phyloP scores from a whole-genome alignment of 1,140 invertebrate genomes.

The Megathymus violae region DNA sequence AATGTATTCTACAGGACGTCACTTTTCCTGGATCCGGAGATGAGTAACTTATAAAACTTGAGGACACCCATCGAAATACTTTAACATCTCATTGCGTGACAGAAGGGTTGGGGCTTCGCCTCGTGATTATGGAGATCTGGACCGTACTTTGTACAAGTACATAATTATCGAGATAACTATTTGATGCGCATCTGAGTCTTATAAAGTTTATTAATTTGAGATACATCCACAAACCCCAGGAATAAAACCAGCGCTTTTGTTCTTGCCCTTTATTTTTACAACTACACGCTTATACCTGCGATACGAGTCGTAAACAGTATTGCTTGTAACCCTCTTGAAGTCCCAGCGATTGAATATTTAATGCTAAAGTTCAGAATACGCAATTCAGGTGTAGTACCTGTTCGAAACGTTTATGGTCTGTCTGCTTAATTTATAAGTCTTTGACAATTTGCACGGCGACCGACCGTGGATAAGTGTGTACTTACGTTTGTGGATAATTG shows the following conservation, averaged over 20 bases:
- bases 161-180: neutral
- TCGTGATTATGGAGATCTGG: too few species aligned
- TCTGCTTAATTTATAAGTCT: conserved; percentile 31
- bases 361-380: conserved; percentile 24
- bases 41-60: too few species aligned
- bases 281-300: conserved; percentile 18
- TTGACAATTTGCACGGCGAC: conserved; percentile 28
- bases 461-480: conserved; percentile 3
- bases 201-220: neutral
- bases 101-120: too few species aligned
- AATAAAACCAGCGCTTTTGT: neutral
- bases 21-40: too few species aligned
- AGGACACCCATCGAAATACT: too few species aligned
- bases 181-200: neutral
- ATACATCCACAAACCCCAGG: neutral
- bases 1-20: too few species aligned
- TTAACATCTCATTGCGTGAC: too few species aligned
- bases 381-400: conserved; percentile 20
- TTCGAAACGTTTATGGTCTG: conserved; percentile 24
- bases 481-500: neutral
- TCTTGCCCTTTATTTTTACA: conserved; percentile 22
- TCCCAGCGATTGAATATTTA: conserved; percentile 30
- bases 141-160: neutral
- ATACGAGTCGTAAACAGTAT: conserved; percentile 30
- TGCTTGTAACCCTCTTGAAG: conserved; percentile 26